These are phyloP conservation scores for Potamilus streckersoni DNA, from an alignment of 1,140 invertebrate genomes.

Conservation along the genomic window DNA sequence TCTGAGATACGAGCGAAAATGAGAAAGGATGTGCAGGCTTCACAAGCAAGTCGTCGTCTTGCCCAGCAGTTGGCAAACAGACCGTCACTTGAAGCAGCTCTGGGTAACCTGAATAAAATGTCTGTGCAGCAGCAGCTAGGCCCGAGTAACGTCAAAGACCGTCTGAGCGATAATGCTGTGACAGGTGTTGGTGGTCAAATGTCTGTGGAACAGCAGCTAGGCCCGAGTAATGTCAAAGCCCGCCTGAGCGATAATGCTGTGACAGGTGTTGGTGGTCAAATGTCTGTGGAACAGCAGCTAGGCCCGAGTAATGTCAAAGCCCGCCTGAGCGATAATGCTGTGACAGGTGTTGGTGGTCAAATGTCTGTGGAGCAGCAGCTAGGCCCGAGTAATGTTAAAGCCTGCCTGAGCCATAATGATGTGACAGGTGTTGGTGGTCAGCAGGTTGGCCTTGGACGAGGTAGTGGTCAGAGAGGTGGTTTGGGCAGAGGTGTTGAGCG, in stretches of 20 bases:
- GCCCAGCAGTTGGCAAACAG: constrained; percentile 72
- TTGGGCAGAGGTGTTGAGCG: constrained; percentile 18
- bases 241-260: no score
- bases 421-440: constrained; percentile 35
- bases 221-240: no score
- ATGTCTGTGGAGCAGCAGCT: constrained; percentile 65
- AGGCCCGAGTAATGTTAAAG: constrained; percentile 60
- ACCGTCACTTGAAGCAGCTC: constrained; percentile 67
- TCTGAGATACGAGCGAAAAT: constrained; percentile 59
- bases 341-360: constrained; percentile 38
- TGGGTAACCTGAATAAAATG: constrained; percentile 32
- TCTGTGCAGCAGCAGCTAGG: no score
- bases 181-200: no score
- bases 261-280: no score
- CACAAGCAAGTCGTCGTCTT: constrained; percentile 67
- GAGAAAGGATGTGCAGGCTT: constrained; percentile 63
- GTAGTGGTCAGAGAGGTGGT: constrained; percentile 43
- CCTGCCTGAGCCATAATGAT: constrained; percentile 49
- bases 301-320: constrained; percentile 60
- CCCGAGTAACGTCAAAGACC: no score
- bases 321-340: constrained; percentile 47
- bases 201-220: no score
- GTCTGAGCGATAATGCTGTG: no score
- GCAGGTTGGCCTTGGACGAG: neutral
- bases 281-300: constrained; percentile 65